Evolutionary conservation across 2,113 vertebrate genomes (phyloP), one percentile per base, ranked within the genome.

Genomic region (Brienomyrus brachyistius): DNA sequence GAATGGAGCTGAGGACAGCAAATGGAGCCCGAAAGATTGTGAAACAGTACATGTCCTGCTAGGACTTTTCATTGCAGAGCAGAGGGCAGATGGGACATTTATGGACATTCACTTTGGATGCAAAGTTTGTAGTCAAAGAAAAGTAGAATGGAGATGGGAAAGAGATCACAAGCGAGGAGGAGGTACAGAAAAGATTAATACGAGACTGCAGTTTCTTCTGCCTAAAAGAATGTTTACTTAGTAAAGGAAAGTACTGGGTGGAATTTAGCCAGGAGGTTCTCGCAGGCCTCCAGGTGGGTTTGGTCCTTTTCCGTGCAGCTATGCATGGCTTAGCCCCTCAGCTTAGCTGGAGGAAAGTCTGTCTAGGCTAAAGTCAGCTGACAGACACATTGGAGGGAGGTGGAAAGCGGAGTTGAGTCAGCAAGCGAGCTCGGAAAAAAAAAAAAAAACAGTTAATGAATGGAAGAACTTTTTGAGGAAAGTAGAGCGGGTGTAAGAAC

Each of bases 261-360:
- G 31, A 77, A 80, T 80, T 19, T 80, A 80, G 74, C 74, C 74
- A 80, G 74, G 6, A 80, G 74, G 74, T 80, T 80, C 74, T 40
- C 3, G 5, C 74, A 43, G 74, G 35, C 74, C 74, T 80, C 74
- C 35, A 43, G 74, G 74, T 80, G 35, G 74, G 74, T 80, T 80
- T 80, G 74, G 74, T 7, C 74, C 74, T 40, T 40, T 43, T 80
- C 74, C 35, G 35, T 19, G 35, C 74, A 80, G 74, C 6, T 80
- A 80, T 5, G 74, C 74, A 80, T 43, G 74, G 35, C 74, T 80
- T 80, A 80, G 74, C 40, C 35, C 74, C 35, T 17, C 31, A 80
- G 74, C 74, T 80, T 43, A 80, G 74, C 35, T 80, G 74, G 15
- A 80, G 74, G 74, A 80, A 80, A 80, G 74, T 80, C 74, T 80